Conservation (phyloP, 2,797 vertebrate species). For the Centroberyx gerrardi region DNA sequence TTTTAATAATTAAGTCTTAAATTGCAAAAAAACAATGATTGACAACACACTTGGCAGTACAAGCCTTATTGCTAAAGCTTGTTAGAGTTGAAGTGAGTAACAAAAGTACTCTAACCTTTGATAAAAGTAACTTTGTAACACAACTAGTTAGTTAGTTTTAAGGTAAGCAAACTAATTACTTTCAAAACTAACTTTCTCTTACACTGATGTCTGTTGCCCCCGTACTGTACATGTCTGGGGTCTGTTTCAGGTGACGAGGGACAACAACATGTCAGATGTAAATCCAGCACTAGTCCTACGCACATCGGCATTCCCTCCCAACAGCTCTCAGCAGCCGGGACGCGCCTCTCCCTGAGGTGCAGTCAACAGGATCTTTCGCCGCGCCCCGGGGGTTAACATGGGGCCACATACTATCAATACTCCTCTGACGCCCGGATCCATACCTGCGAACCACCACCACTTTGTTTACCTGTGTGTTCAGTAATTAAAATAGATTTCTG, state of each 20-base stretch:
- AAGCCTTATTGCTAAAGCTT: too few relatives aligned
- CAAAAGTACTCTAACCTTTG: too few relatives aligned
- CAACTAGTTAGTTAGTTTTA: too few relatives aligned
- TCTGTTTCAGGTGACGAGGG: constrained; percentile 24
- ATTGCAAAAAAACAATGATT: too few relatives aligned
- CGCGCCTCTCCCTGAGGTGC: constrained; percentile 45
- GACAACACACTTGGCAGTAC: too few relatives aligned
- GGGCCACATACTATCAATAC: constrained; percentile 77
- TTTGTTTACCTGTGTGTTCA: constrained; percentile 83
- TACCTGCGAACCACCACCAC: constrained; percentile 68
- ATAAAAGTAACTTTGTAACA: too few relatives aligned
- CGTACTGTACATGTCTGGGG: not conserved
- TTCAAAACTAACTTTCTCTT: too few relatives aligned
- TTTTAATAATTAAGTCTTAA: too few relatives aligned
- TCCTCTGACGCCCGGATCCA: constrained; percentile 71
- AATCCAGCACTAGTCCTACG: not conserved
- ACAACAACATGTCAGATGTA: not conserved
- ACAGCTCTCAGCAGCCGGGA: constrained; percentile 1
- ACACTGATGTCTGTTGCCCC: too few relatives aligned
- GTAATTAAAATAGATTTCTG: constrained; percentile 87
- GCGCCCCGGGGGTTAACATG: constrained; percentile 70
- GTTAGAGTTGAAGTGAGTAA: too few relatives aligned
- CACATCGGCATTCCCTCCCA: constrained; percentile 43
- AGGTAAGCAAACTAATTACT: too few relatives aligned
- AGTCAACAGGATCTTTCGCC: constrained; percentile 49